A percentile compares a stretch with the other conserved stretches of the same genome.
Conservation (phyloP, 2,797 vertebrate species). For the Caiman crocodilus region DNA sequence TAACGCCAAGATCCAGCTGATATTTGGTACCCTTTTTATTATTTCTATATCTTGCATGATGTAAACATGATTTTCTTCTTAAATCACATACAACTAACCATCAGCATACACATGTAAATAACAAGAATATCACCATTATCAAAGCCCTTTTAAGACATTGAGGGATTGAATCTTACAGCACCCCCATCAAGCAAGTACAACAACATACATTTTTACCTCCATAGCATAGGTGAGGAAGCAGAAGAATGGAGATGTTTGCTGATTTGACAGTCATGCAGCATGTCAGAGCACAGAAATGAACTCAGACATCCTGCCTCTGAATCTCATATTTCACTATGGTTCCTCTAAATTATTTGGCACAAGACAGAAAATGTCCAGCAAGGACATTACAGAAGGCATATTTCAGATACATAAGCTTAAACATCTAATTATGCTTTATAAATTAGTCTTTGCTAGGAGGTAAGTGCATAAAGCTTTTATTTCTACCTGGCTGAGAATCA, state of each 20-base stretch:
- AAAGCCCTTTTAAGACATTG: neutral
- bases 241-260: neutral
- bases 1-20: neutral
- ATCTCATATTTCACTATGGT: neutral
- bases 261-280: neutral
- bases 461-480: neutral
- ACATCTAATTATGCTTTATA: neutral
- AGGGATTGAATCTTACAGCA: neutral
- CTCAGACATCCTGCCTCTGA: neutral
- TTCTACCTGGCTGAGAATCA: neutral
- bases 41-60: neutral
- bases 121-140: neutral
- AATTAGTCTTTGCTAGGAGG: neutral
- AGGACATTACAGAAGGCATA: neutral
- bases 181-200: neutral
- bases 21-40: constrained; percentile 2
- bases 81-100: neutral
- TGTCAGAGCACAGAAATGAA: neutral
- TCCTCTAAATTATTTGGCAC: neutral
- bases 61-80: neutral
- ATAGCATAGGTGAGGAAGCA: neutral
- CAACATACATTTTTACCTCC: constrained; percentile 24
- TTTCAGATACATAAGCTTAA: neutral
- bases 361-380: neutral
- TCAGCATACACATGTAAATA: neutral